Evolutionary conservation across 2,113 vertebrate genomes (phyloP).

Genomic region (Cryptomyrus ogoouensis): DNA sequence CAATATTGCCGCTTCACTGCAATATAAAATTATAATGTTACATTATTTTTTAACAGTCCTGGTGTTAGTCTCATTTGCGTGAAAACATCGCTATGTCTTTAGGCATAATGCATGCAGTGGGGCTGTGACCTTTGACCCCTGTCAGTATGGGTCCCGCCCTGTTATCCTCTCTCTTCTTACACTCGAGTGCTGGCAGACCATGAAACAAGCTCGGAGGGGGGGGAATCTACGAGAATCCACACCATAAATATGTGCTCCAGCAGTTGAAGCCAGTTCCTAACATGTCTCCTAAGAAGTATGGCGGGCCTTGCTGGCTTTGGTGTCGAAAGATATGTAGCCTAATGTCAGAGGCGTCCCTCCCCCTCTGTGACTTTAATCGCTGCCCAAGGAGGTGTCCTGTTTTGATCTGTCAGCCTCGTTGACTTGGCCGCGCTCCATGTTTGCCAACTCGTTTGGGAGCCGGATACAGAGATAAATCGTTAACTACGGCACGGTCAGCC

Average conservation of each 20-base stretch:
- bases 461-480: slow-evolving; percentile 60
- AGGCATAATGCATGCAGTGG: neutral
- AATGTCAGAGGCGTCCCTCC: neutral
- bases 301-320: neutral
- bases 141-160: neutral
- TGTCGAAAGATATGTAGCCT: neutral
- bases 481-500: slow-evolving; percentile 57
- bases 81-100: neutral
- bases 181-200: neutral
- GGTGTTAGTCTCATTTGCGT: neutral
- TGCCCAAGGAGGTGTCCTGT: slow-evolving; percentile 11
- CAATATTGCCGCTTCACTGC: neutral
- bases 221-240: neutral
- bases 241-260: neutral
- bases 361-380: slow-evolving; percentile 10
- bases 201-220: neutral
- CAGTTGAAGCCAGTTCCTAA: neutral
- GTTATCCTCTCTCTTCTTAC: neutral
- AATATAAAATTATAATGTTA: neutral
- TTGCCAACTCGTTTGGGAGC: slow-evolving; percentile 61
- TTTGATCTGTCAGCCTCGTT: slow-evolving; percentile 47
- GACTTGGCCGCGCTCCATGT: slow-evolving; percentile 51
- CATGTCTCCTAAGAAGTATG: neutral
- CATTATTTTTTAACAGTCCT: neutral
- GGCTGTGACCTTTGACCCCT: neutral